phyloP scores from a whole-genome alignment of 2,113 vertebrate species.

The Psophia crepitans region DNA sequence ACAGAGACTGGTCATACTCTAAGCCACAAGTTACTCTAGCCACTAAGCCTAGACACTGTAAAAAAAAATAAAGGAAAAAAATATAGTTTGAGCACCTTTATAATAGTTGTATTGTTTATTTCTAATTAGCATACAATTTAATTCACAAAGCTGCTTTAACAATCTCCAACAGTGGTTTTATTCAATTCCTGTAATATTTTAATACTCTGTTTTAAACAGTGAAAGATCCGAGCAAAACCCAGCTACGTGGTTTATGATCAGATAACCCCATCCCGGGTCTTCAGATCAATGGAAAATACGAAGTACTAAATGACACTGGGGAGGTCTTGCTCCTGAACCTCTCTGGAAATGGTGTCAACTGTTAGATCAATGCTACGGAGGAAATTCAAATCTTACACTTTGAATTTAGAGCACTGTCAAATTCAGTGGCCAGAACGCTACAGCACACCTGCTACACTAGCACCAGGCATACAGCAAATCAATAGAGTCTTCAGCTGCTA shows the following conservation, averaged over 20 bases:
- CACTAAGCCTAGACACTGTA: background rate
- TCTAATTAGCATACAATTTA: background rate
- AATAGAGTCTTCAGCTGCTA: background rate
- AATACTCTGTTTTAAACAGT: background rate
- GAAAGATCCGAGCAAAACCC: background rate
- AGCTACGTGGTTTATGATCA: background rate
- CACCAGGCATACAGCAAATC: background rate
- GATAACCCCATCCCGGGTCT: background rate
- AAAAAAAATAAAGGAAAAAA: background rate
- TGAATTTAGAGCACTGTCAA: background rate
- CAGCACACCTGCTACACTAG: background rate
- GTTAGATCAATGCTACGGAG: background rate
- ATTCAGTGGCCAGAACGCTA: background rate
- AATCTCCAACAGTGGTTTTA: background rate
- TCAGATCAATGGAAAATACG: background rate
- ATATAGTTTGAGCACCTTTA: background rate
- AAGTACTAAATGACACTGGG: background rate
- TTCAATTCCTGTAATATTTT: background rate
- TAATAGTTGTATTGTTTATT: background rate
- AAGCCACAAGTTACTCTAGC: too few species aligned
- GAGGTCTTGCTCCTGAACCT: background rate
- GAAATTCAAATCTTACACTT: background rate
- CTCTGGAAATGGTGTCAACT: background rate
- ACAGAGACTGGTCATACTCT: background rate
- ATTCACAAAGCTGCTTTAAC: background rate